phyloP scores from a whole-genome alignment of 2,113 vertebrate species.

The Muntiacus reevesi region DNA sequence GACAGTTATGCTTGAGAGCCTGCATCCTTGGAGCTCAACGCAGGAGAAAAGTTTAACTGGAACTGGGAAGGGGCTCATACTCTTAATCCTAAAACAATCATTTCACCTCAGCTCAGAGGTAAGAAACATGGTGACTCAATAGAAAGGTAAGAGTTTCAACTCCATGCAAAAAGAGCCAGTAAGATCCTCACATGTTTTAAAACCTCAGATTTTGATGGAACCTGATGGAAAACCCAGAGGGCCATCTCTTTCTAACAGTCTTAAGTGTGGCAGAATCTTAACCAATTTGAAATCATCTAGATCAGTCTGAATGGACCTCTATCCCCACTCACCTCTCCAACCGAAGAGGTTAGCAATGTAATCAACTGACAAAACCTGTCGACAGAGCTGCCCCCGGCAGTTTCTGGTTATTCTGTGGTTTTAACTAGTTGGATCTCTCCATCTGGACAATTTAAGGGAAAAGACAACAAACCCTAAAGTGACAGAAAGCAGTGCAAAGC shows the following conservation, averaged over 20 bases:
- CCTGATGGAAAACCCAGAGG: background rate
- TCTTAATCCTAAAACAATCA: background rate
- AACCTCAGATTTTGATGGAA: no score
- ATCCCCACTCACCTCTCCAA: background rate
- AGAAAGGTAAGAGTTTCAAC: background rate
- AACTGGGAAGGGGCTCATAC: background rate
- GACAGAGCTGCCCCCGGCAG: background rate
- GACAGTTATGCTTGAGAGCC: background rate
- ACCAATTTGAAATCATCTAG: background rate
- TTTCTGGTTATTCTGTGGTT: background rate
- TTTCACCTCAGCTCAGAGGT: background rate
- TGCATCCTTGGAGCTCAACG: background rate
- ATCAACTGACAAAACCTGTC: background rate
- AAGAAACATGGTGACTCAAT: background rate
- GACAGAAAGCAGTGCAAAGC: background rate
- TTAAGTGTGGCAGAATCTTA: background rate
- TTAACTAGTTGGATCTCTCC: background rate
- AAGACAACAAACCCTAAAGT: background rate
- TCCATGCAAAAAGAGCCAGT: background rate
- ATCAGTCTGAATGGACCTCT: background rate
- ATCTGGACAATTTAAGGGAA: background rate
- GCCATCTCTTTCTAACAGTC: background rate
- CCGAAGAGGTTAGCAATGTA: background rate
- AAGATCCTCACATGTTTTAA: background rate
- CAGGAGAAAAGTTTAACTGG: background rate